These are phyloP conservation scores for Zoanthus sociatus DNA, from an alignment of 92 coral and sea anemone species.

Conservation along the genomic window DNA sequence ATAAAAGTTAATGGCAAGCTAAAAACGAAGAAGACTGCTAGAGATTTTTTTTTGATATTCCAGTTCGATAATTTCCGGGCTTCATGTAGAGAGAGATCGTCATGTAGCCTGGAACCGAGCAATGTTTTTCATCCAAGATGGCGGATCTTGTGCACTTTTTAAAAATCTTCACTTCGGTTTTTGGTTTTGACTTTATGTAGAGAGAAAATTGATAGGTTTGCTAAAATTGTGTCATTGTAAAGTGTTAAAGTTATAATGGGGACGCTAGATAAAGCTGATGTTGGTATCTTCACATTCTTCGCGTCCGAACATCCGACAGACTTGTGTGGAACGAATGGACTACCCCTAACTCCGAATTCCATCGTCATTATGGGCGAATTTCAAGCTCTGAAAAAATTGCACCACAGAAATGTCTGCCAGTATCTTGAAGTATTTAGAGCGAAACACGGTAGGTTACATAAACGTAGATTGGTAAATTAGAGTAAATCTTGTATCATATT, in stretches of 20 bases:
- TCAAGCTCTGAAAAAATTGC: slow-evolving; percentile 77
- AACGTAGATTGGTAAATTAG: too few relatives aligned
- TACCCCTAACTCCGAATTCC: slow-evolving; percentile 97
- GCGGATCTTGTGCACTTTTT: neutral
- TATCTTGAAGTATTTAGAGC: slow-evolving; percentile 90
- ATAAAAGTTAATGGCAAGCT: too few relatives aligned
- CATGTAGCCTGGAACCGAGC: neutral
- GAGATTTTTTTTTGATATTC: neutral
- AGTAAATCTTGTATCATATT: too few relatives aligned
- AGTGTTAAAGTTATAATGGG: slow-evolving; percentile 56
- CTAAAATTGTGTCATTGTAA: neutral
- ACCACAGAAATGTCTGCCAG: slow-evolving; percentile 92
- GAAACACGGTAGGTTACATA: slow-evolving; percentile 82
- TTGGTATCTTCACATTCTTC: slow-evolving; percentile 96
- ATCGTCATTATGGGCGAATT: slow-evolving; percentile 94
- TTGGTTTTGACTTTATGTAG: neutral
- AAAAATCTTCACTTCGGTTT: neutral
- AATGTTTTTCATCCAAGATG: neutral
- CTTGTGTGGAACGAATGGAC: slow-evolving; percentile 96
- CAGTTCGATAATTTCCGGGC: neutral
- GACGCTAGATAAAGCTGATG: slow-evolving; percentile 79
- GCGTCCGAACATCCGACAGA: slow-evolving; percentile 96
- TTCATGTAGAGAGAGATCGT: neutral
- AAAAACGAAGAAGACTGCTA: too few relatives aligned
- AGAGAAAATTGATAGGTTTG: neutral